A percentile compares a stretch with the other conserved stretches of the same genome.
phyloP scores from a whole-genome alignment of 2,888 invertebrate genomes.

The Dyspetes luteomarginatus region DNA sequence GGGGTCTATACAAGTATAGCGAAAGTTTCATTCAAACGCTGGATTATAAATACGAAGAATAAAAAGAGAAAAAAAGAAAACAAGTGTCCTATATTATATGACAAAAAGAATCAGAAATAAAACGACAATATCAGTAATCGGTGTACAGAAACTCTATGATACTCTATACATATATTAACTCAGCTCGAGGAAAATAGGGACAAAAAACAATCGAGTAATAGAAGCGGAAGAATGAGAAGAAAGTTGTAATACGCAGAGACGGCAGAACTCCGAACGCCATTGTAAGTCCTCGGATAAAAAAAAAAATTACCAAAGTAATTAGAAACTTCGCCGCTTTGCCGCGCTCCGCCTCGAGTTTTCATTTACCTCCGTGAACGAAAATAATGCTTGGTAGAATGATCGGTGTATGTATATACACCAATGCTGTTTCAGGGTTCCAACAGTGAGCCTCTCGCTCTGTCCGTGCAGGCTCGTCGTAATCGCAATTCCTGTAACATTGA shows the following conservation, averaged over 20 bases:
- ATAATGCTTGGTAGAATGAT: slow-evolving; percentile 30
- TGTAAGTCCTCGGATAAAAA: slow-evolving; percentile 66
- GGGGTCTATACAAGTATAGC: background rate
- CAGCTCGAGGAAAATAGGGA: slow-evolving; percentile 14
- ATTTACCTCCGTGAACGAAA: slow-evolving; percentile 49
- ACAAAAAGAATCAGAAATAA: slow-evolving; percentile 25
- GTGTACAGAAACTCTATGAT: background rate
- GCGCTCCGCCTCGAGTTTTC: slow-evolving; percentile 35
- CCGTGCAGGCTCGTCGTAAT: background rate
- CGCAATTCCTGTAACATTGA: background rate
- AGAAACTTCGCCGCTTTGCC: slow-evolving; percentile 63
- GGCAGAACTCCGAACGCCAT: slow-evolving; percentile 60
- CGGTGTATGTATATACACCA: background rate
- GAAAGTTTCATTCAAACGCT: background rate
- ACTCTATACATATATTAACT: background rate
- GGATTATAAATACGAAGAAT: background rate
- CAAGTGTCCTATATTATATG: slow-evolving; percentile 19
- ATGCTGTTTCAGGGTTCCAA: background rate
- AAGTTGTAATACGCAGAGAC: slow-evolving; percentile 60
- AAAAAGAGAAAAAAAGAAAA: slow-evolving; percentile 8
- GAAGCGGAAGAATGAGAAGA: slow-evolving; percentile 47
- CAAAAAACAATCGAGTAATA: slow-evolving; percentile 49
- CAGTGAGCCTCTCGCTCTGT: slow-evolving; percentile 2
- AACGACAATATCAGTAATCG: background rate
- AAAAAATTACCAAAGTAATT: slow-evolving; percentile 63